A percentile compares a stretch with the other conserved stretches of the same genome.
phyloP scores from a whole-genome alignment of 2,797 vertebrate species.

The Melanotaenia boesemani region DNA sequence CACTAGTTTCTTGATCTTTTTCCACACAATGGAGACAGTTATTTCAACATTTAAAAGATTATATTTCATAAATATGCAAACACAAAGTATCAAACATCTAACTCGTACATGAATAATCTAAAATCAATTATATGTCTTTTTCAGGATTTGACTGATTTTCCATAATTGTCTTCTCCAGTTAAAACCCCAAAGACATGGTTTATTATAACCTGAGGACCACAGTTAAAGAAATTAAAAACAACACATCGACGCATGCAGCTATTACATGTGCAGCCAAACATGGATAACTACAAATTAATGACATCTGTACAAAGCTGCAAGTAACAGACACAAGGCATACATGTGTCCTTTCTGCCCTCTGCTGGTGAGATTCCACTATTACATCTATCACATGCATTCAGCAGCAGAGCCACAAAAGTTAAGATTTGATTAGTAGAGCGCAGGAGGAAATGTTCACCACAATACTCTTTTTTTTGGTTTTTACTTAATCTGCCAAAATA shows the following conservation, averaged over 20 bases:
- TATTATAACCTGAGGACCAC: background rate
- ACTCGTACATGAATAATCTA: background rate
- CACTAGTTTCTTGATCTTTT: background rate
- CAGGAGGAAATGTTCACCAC: background rate
- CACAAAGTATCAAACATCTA: background rate
- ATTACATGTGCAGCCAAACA: constrained; percentile 37
- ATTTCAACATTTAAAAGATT: background rate
- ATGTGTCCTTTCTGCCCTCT: constrained; percentile 75
- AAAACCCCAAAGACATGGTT: background rate
- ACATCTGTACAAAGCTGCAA: constrained; percentile 19
- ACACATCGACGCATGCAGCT: constrained; percentile 10
- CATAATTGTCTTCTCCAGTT: background rate
- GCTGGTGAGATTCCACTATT: constrained; percentile 54
- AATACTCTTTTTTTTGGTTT: constrained; percentile 1
- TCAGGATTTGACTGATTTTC: background rate
- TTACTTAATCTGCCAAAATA: constrained; percentile 38
- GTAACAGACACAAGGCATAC: background rate
- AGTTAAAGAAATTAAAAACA: constrained; percentile 1
- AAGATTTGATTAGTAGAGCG: background rate
- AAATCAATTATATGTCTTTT: background rate
- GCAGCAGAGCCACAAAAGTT: background rate
- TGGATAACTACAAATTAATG: constrained; percentile 30
- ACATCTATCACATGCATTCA: constrained; percentile 25
- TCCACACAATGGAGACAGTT: background rate
- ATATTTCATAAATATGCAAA: background rate